A percentile compares a stretch with the other conserved stretches of the same genome.
phyloP scores from a whole-genome alignment of 2,113 vertebrate genomes.

The Synchiropus splendidus region DNA sequence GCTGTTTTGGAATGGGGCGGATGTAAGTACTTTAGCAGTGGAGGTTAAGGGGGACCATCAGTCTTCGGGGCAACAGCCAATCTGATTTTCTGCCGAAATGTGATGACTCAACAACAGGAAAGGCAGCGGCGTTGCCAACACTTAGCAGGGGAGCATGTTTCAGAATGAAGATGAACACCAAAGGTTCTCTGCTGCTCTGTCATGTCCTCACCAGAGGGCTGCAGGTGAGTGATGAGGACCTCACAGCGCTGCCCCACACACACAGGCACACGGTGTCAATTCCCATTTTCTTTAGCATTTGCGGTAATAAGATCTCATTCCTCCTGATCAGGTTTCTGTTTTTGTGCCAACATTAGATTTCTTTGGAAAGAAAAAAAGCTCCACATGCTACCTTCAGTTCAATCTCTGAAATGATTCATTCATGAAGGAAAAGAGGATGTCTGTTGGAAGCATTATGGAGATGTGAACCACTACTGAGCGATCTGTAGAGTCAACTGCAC shows the following conservation, averaged over 20 bases:
- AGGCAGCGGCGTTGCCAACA: slow-evolving; percentile 21
- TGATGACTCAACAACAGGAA: slow-evolving; percentile 43
- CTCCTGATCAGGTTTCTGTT: slow-evolving; percentile 16
- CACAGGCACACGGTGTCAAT: slow-evolving; percentile 20
- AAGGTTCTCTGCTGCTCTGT: slow-evolving; percentile 22
- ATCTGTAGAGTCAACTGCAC: too few species aligned
- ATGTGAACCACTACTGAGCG: too few species aligned
- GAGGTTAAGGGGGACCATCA: slow-evolving; percentile 50
- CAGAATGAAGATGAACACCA: slow-evolving; percentile 14
- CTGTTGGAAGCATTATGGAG: too few species aligned
- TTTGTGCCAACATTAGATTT: slow-evolving; percentile 6
- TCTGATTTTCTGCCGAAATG: slow-evolving; percentile 43
- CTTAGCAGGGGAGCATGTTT: slow-evolving; percentile 1
- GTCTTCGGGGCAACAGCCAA: slow-evolving; percentile 33
- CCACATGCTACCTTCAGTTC: slow-evolving; percentile 8
- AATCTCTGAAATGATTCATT: slow-evolving; percentile 8
- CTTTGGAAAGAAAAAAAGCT: slow-evolving; percentile 3
- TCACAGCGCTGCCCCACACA: slow-evolving; percentile 18
- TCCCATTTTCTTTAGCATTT: slow-evolving; percentile 14
- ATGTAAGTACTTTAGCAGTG: slow-evolving; percentile 23
- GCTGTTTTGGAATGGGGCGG: slow-evolving; percentile 24
- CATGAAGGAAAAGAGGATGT: neutral
- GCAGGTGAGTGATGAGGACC: slow-evolving; percentile 27
- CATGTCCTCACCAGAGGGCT: slow-evolving; percentile 6
- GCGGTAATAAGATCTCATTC: slow-evolving; percentile 21